Evolutionary conservation across 2,113 vertebrate genomes (phyloP).

Genomic region (Paedocypris sp.): DNA sequence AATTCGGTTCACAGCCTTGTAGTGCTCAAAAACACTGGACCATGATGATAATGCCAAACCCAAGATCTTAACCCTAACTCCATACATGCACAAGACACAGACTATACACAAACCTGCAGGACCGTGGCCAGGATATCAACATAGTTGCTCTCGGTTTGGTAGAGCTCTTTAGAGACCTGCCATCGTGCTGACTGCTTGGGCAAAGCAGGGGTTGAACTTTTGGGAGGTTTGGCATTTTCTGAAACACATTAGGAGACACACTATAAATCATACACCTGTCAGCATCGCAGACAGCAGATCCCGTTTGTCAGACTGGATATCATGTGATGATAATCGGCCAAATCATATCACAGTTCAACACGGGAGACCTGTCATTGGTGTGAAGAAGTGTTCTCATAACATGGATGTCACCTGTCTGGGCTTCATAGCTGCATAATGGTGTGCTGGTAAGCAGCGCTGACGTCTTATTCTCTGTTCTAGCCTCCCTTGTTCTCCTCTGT

Average conservation of each 20-base stretch:
- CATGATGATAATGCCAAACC: slow-evolving; percentile 41
- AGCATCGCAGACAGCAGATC: neutral
- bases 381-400: neutral
- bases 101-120: slow-evolving; percentile 67
- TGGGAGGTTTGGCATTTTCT: slow-evolving; percentile 71
- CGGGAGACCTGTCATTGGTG: no score
- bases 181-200: slow-evolving; percentile 90
- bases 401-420: slow-evolving; percentile 8
- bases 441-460: slow-evolving; percentile 22
- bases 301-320: neutral
- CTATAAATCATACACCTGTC: neutral
- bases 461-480: slow-evolving; percentile 34
- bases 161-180: slow-evolving; percentile 96
- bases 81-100: slow-evolving; percentile 14
- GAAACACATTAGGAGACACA: slow-evolving; percentile 22
- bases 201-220: slow-evolving; percentile 70
- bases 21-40: slow-evolving; percentile 45
- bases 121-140: slow-evolving; percentile 91
- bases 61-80: no score
- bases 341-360: no score
- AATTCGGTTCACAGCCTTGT: slow-evolving; percentile 45
- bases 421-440: slow-evolving; percentile 7
- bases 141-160: slow-evolving; percentile 98
- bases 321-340: no score
- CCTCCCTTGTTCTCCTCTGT: slow-evolving; percentile 32